phyloP scores from a whole-genome alignment of 2,113 vertebrate genomes.

The Myrmecophaga tridactyla region DNA sequence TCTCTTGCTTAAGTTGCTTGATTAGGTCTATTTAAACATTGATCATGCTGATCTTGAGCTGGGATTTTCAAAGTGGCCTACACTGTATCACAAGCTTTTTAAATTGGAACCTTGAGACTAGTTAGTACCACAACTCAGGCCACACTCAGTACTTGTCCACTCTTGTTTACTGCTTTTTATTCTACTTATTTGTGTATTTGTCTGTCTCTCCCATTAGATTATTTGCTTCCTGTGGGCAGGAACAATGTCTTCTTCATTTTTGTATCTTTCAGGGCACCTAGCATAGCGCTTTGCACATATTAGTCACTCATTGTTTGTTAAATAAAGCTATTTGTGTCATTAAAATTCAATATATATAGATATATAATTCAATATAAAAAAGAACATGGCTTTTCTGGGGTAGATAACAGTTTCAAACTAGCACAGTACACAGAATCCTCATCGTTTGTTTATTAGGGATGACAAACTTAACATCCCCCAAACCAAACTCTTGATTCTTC shows the following conservation, averaged over 20 bases:
- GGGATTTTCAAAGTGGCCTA: constrained; percentile 61
- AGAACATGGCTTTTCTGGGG: too few species aligned
- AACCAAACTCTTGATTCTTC: too few species aligned
- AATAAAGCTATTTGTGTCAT: constrained; percentile 75
- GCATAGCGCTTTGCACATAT: constrained; percentile 68
- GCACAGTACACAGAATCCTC: too few species aligned
- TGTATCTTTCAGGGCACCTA: constrained; percentile 71
- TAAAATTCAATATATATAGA: constrained; percentile 70
- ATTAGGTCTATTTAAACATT: constrained; percentile 44
- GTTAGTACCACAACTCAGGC: constrained; percentile 70
- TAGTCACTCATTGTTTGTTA: constrained; percentile 69
- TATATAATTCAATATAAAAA: too few species aligned
- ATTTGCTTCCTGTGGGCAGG: constrained; percentile 77
- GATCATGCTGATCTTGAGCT: constrained; percentile 3
- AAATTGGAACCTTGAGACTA: constrained; percentile 61
- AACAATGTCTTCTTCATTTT: constrained; percentile 66
- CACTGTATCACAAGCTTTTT: constrained; percentile 52
- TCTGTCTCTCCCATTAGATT: constrained; percentile 69
- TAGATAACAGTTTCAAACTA: too few species aligned
- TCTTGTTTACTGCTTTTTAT: constrained; percentile 71
- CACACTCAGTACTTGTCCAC: constrained; percentile 63
- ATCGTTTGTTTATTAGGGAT: too few species aligned
- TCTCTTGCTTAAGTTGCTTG: constrained; percentile 47
- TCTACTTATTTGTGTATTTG: constrained; percentile 66
- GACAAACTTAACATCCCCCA: too few species aligned